A percentile compares a stretch with the other conserved stretches of the same genome.
phyloP scores from a whole-genome alignment of 2,113 vertebrate genomes.

The Cacatua alba region DNA sequence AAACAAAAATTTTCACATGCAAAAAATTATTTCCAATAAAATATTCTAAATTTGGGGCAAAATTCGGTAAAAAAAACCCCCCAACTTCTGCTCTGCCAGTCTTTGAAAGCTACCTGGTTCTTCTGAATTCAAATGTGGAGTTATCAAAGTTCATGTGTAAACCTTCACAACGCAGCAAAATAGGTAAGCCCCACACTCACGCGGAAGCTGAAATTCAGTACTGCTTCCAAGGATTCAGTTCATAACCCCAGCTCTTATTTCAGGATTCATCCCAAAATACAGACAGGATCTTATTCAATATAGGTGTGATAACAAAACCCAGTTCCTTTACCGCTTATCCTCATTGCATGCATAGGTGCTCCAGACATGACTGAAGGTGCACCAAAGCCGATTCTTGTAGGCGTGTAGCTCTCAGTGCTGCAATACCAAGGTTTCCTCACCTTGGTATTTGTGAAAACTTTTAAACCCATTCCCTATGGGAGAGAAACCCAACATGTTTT shows the following conservation, averaged over 20 bases:
- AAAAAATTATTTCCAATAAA: neutral
- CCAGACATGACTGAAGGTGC: rapidly evolving
- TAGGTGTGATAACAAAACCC: neutral
- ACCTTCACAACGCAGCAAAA: neutral
- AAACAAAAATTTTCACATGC: neutral
- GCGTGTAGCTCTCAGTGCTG: rapidly evolving
- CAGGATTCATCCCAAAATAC: neutral
- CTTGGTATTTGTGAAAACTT: slow-evolving; percentile 62
- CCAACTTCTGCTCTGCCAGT: neutral
- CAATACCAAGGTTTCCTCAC: slow-evolving; percentile 48
- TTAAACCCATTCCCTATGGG: slow-evolving; percentile 62
- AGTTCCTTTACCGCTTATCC: neutral
- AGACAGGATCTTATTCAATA: neutral
- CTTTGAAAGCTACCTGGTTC: neutral
- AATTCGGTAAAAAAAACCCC: neutral
- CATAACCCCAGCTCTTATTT: neutral
- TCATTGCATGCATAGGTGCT: neutral
- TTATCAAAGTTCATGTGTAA: neutral
- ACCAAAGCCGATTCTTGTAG: rapidly evolving
- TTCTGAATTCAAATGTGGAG: neutral
- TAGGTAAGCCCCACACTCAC: neutral
- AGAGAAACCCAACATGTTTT: neutral
- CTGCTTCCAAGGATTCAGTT: neutral
- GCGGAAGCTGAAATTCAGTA: neutral
- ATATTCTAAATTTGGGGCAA: neutral